These are phyloP conservation scores for Brotogeris chrysoptera DNA, from an alignment of 2,797 vertebrate genomes.

Conservation along the genomic window DNA sequence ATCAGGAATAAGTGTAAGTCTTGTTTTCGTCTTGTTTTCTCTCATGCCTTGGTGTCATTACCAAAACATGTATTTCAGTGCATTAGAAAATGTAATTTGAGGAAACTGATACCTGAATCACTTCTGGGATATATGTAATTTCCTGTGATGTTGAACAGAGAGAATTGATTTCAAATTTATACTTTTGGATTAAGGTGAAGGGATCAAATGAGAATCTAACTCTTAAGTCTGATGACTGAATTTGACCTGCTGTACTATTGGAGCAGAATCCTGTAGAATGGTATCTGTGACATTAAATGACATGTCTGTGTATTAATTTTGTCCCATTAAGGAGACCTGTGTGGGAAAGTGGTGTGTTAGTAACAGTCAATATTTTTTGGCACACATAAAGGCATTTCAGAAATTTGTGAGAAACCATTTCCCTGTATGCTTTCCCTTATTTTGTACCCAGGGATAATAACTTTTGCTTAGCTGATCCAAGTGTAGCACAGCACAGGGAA, in stretches of 20 bases:
- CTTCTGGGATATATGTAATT: slow-evolving; percentile 27
- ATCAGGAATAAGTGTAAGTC: not conserved
- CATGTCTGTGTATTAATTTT: not conserved
- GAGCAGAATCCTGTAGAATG: not conserved
- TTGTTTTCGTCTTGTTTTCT: slow-evolving; percentile 43
- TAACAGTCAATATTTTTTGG: not conserved
- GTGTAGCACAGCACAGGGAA: not conserved
- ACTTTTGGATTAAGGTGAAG: slow-evolving; percentile 29
- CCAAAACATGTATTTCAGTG: slow-evolving; percentile 34
- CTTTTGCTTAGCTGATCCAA: not conserved
- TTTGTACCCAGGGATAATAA: not conserved
- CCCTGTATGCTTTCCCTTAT: not conserved
- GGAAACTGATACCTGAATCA: slow-evolving; percentile 19
- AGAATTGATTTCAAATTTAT: slow-evolving; percentile 46
- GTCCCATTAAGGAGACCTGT: not conserved
- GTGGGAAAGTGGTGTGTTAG: not conserved
- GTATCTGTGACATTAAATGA: not conserved
- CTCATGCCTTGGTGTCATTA: slow-evolving; percentile 28
- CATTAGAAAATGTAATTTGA: slow-evolving; percentile 52
- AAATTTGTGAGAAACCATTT: not conserved
- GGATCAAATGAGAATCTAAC: not conserved
- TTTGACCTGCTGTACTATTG: not conserved
- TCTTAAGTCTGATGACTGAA: not conserved
- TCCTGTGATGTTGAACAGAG: slow-evolving; percentile 31
- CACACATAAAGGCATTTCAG: not conserved